Base-by-base conservation (phyloP, 2,797 vertebrate genomes). In the Ataeniobius toweri region DNA sequence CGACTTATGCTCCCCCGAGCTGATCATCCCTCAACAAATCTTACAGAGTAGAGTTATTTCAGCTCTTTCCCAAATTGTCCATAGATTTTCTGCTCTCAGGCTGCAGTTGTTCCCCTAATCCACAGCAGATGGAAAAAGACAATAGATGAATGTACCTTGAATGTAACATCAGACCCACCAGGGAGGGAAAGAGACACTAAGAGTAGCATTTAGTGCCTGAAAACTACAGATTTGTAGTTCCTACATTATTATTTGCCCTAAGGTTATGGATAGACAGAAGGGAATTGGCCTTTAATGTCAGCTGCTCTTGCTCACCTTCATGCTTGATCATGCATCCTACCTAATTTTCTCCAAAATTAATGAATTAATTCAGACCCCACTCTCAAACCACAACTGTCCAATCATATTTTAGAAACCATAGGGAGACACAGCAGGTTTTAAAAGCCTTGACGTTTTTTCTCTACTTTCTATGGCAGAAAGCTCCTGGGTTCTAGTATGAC, bases 21-120 rank as follows among this genome's bases (percentile, higher is more conserved):
- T 92, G 89, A 92, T 91, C 90, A 91, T 92, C 83, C 72, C 88
- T 91, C 89, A 86, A 76, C 87, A 79, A 82, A 84, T 89, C 85
- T 86, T 79, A 44, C 73, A 80, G 75, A n/a, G 77, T 5, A 77
- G 74, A 83, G 84, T 88, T 79, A 76, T 86, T 89, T 83, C 77
- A 80, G 84, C 75, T 82, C 20, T 0, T 84, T 85, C 69, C 75
- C 78, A 71, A 84, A 85, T 81, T 13, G 28, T 81, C 61, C 68
- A 31, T 80, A 74, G 83, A 88, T 88, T 82, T 88, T 86, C 74
- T 72, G 53, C 16, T 36, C 76, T 85, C 75, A 77, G 83, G 76
- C 79, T 53, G 80, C 74, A 83, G 76, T 78, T 50, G 24, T 84
- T 86, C 79, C 61, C 78, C 79, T 86, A 89, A 88, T 88, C 79